These are phyloP conservation scores for Drosophila yooni DNA, from an alignment of 2,888 invertebrate genomes.

Conservation along the genomic window DNA sequence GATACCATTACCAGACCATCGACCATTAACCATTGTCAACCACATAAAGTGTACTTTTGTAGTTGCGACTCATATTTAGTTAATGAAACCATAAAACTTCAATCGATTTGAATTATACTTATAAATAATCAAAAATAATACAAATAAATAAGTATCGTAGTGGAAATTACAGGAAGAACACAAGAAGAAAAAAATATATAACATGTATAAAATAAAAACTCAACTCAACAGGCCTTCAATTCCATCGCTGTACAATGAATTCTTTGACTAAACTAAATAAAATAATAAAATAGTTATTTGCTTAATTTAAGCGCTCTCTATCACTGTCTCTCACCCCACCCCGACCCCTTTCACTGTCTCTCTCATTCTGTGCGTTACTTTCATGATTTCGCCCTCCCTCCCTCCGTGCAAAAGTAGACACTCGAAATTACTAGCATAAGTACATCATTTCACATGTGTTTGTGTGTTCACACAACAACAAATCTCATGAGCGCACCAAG, in stretches of 20 bases:
- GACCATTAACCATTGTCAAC: conserved; percentile 40
- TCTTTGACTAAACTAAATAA: conserved; percentile 2
- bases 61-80: conserved; percentile 43
- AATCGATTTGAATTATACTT: conserved; percentile 23
- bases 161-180: neutral
- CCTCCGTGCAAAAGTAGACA: conserved; percentile 19
- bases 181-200: conserved; percentile 5
- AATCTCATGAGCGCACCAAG: conserved; percentile 42
- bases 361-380: neutral
- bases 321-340: neutral
- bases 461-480: conserved; percentile 18
- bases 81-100: conserved; percentile 24
- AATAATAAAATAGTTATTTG: neutral
- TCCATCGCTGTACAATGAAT: conserved; percentile 35
- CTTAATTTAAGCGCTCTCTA: conserved; percentile 5
- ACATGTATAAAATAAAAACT: conserved; percentile 26
- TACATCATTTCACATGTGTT: conserved; percentile 21
- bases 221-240: conserved; percentile 11
- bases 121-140: conserved; percentile 33
- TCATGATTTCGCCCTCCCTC: neutral
- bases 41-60: conserved; percentile 34
- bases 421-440: conserved; percentile 6
- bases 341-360: neutral
- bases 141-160: conserved; percentile 14
- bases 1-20: conserved; percentile 12